A percentile compares a stretch with the other conserved stretches of the same genome.
Conservation (phyloP, 1,140 invertebrate genomes). For the Leptinotarsa undecemlineata region DNA sequence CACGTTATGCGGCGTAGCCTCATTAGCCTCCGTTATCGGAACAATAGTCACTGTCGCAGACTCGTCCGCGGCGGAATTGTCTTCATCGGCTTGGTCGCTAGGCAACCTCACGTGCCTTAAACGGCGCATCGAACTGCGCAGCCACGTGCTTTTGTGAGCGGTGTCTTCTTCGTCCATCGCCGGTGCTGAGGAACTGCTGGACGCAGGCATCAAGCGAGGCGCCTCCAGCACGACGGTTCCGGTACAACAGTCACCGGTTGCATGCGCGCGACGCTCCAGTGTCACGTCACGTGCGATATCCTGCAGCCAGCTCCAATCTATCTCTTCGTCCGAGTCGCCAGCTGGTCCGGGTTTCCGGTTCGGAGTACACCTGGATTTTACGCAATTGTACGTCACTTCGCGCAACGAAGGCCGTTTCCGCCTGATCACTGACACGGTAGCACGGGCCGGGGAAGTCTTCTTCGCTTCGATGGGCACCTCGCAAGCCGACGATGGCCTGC, state of each 20-base stretch:
- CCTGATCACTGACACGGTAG: conserved; percentile 35
- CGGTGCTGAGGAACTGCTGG: conserved; percentile 35
- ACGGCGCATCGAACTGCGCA: conserved; percentile 53
- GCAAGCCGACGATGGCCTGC: conserved; percentile 41
- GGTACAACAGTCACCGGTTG: conserved; percentile 44
- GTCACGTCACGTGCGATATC: conserved; percentile 38
- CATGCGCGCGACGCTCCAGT: conserved; percentile 41
- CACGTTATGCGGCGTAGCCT: background rate
- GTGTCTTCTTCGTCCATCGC: conserved; percentile 37
- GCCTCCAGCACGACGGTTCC: conserved; percentile 46
- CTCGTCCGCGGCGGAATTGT: conserved; percentile 13
- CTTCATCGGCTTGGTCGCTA: conserved; percentile 30
- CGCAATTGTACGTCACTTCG: background rate
- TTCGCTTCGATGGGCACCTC: conserved; percentile 24
- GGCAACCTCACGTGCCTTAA: conserved; percentile 49
- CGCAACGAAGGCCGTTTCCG: conserved; percentile 32
- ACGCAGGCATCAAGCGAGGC: conserved; percentile 19
- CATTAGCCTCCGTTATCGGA: background rate
- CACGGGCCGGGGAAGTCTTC: conserved; percentile 32
- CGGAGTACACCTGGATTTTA: conserved; percentile 18
- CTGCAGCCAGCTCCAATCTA: conserved; percentile 46
- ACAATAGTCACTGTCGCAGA: background rate
- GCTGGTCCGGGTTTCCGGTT: conserved; percentile 34
- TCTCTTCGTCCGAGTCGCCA: conserved; percentile 37
- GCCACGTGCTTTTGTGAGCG: conserved; percentile 42